These are phyloP conservation scores for Bolinopsis microptera DNA, from an alignment of 37 sponge, comb jelly and placozoan genomes.

Conservation along the genomic window DNA sequence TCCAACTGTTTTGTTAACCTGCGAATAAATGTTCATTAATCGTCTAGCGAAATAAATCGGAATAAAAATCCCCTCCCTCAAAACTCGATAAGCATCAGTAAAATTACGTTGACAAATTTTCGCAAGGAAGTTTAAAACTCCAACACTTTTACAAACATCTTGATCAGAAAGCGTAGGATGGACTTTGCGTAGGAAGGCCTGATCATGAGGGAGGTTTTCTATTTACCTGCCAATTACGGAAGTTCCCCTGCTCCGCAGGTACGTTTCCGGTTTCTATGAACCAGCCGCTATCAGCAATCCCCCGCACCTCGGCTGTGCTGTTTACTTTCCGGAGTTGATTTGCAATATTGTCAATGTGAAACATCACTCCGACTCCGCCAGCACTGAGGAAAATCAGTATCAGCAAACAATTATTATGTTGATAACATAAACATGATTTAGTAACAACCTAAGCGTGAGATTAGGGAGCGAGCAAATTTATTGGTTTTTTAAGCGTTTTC, in stretches of 20 bases:
- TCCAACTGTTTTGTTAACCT: constrained; percentile 42
- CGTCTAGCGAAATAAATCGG: neutral
- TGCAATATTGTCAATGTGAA: constrained; percentile 66
- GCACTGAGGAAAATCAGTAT: constrained; percentile 60
- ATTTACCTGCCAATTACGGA: constrained; percentile 50
- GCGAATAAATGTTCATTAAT: neutral
- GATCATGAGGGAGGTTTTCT: no score
- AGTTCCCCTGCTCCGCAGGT: neutral
- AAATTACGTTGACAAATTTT: neutral
- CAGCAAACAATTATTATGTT: no score
- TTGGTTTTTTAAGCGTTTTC: no score
- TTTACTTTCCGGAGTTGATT: constrained; percentile 16
- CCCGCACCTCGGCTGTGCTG: constrained; percentile 60
- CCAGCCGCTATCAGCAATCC: constrained; percentile 66
- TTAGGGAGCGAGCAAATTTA: no score
- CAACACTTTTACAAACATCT: no score
- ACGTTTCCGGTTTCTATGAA: constrained; percentile 37
- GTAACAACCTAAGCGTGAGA: no score
- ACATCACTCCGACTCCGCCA: constrained; percentile 67
- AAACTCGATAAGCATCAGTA: neutral
- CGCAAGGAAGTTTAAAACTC: neutral
- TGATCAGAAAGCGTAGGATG: neutral
- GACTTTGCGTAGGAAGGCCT: no score
- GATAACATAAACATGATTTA: no score
- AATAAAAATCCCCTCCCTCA: neutral